phyloP scores from a whole-genome alignment of 2,888 invertebrate genomes.

The Spodoptera picta region DNA sequence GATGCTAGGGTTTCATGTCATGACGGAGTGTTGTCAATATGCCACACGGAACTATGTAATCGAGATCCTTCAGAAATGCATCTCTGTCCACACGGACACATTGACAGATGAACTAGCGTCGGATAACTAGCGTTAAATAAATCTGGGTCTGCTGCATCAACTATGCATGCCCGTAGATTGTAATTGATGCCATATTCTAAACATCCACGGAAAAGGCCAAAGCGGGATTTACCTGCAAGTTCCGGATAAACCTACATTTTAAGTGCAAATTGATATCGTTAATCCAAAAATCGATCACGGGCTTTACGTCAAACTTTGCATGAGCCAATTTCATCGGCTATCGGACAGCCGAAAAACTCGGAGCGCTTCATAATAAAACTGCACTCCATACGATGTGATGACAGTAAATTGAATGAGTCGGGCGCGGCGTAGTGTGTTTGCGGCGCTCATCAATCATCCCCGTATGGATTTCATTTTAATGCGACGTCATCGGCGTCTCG shows the following conservation, averaged over 20 bases:
- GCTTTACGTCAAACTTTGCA: conserved; percentile 13
- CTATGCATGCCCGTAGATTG: not conserved
- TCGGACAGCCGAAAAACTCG: conserved; percentile 50
- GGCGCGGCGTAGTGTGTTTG: conserved; percentile 81
- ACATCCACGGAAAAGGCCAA: not conserved
- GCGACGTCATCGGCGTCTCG: conserved; percentile 86
- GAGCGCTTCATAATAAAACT: conserved; percentile 56
- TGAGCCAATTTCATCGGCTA: conserved; percentile 47
- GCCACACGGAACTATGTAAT: conserved; percentile 3
- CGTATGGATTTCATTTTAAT: conserved; percentile 87
- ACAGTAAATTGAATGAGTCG: conserved; percentile 86
- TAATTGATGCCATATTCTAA: conserved; percentile 1
- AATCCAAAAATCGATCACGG: conserved; percentile 12
- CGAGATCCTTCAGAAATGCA: conserved; percentile 19
- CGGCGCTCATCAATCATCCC: conserved; percentile 85
- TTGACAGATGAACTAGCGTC: conserved; percentile 27
- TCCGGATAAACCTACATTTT: not conserved
- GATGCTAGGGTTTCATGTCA: conserved; percentile 5
- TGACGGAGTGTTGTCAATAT: conserved; percentile 11
- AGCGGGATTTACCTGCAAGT: not conserved
- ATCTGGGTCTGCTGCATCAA: conserved; percentile 8
- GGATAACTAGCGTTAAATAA: conserved; percentile 17
- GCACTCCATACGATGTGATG: conserved; percentile 58
- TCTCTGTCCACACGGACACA: conserved; percentile 19
- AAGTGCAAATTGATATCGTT: not conserved